A percentile compares a stretch with the other conserved stretches of the same genome.
Evolutionary conservation across 1,140 invertebrate genomes (phyloP).

Genomic region (Eulimnadia texana): DNA sequence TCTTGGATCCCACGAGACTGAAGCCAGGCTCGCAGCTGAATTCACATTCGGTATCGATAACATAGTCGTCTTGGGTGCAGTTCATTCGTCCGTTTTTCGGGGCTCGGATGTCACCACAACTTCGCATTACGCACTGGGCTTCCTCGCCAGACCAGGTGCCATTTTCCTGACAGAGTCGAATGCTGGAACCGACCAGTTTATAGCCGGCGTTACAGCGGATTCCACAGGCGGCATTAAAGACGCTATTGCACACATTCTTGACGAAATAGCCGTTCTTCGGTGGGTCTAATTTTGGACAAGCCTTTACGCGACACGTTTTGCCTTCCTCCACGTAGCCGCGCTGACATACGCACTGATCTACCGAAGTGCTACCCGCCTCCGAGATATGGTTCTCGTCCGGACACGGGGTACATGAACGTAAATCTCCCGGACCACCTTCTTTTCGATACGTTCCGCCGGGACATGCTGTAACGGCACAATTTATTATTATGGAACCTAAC

Average conservation of each 20-base stretch:
- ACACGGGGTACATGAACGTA: conserved; percentile 40
- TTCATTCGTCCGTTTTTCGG: conserved; percentile 42
- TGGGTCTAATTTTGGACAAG: conserved; percentile 39
- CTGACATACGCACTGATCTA: conserved; percentile 42
- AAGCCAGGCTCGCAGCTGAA: conserved; percentile 49
- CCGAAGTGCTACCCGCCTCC: conserved; percentile 33
- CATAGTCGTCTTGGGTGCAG: conserved; percentile 40
- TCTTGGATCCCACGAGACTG: conserved; percentile 45
- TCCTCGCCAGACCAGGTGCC: conserved; percentile 49
- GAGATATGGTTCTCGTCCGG: conserved; percentile 48
- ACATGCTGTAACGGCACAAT: conserved; percentile 30
- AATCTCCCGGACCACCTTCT: conserved; percentile 33
- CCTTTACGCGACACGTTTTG: conserved; percentile 36
- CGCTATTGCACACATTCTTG: conserved; percentile 43
- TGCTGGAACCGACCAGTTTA: conserved; percentile 43
- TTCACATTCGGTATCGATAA: conserved; percentile 47
- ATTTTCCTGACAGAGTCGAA: conserved; percentile 45
- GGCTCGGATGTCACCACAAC: conserved; percentile 36
- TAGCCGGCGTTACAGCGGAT: conserved; percentile 49
- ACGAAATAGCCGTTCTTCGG: conserved; percentile 53
- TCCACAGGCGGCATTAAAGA: conserved; percentile 53
- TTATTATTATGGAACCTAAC: too few species aligned
- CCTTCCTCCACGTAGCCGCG: conserved; percentile 36
- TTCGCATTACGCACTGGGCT: conserved; percentile 46
- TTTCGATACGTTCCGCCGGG: conserved; percentile 35